Percentiles rank a stretch among this genome's conserved stretches.
These are phyloP conservation scores for Volucella bombylans DNA, from an alignment of 2,888 invertebrate species.

Conservation along the genomic window DNA sequence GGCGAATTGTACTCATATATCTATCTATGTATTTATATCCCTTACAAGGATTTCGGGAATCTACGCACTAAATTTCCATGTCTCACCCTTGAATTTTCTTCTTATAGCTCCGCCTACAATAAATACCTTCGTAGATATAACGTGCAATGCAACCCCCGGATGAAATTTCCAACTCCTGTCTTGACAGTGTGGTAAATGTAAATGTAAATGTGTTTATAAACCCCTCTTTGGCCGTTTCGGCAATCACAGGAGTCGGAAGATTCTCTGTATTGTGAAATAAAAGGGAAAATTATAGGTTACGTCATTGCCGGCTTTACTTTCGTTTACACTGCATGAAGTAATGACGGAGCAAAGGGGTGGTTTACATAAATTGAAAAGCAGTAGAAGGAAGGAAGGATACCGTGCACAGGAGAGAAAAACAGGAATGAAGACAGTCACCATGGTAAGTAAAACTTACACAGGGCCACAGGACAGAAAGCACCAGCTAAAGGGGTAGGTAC, in stretches of 20 bases:
- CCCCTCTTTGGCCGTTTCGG: slow-evolving; percentile 32
- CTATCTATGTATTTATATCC: slow-evolving; percentile 22
- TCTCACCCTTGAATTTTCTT: slow-evolving; percentile 49
- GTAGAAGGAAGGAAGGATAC: slow-evolving; percentile 4
- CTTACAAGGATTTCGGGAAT: slow-evolving; percentile 61
- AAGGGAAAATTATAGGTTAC: slow-evolving; percentile 76
- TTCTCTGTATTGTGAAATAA: slow-evolving; percentile 68
- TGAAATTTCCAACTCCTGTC: slow-evolving; percentile 48
- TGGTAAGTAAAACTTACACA: slow-evolving; percentile 40
- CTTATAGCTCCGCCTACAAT: slow-evolving; percentile 73
- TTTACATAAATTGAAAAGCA: slow-evolving; percentile 41
- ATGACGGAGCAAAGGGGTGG: slow-evolving; percentile 23
- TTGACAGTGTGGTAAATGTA: slow-evolving; percentile 5
- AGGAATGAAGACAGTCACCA: slow-evolving; percentile 58
- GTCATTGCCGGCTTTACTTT: slow-evolving; percentile 72
- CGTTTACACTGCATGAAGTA: slow-evolving; percentile 45
- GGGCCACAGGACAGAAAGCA: slow-evolving; percentile 25
- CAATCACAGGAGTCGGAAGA: slow-evolving; percentile 4
- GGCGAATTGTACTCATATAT: not conserved
- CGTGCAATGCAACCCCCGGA: slow-evolving; percentile 44
- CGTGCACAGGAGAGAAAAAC: slow-evolving; percentile 12
- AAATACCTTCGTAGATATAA: slow-evolving; percentile 1
- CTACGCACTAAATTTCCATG: slow-evolving; percentile 66
- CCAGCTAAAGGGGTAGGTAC: slow-evolving; percentile 19
- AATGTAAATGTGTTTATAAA: slow-evolving; percentile 15